A percentile compares a stretch with the other conserved stretches of the same genome.
phyloP scores from a whole-genome alignment of 2,113 vertebrate genomes.

The Scolopax mira region DNA sequence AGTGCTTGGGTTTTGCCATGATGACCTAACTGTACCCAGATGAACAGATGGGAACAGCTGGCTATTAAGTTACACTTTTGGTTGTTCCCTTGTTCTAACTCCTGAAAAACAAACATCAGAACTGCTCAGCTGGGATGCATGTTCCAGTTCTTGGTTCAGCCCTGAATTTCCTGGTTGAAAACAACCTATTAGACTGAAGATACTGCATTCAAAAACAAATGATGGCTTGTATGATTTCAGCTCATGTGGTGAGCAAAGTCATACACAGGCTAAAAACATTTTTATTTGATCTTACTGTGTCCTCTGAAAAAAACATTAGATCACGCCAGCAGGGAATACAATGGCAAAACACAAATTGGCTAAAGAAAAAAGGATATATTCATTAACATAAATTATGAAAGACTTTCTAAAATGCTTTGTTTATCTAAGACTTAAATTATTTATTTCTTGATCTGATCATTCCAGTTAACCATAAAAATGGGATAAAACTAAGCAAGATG shows the following conservation, averaged over 20 bases:
- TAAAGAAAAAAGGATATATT: background rate
- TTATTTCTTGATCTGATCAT: background rate
- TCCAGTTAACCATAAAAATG: background rate
- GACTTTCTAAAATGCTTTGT: background rate
- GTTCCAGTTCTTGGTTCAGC: background rate
- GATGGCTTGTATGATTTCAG: background rate
- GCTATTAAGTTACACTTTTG: background rate
- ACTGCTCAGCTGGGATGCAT: background rate
- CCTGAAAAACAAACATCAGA: background rate
- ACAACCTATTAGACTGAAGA: background rate
- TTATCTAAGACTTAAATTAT: background rate
- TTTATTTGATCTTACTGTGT: background rate
- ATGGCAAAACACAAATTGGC: background rate
- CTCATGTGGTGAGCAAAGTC: background rate
- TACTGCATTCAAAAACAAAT: background rate
- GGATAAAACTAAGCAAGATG: background rate
- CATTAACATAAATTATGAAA: background rate
- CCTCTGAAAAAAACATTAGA: background rate
- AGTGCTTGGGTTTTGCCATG: fast-evolving
- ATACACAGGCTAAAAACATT: background rate
- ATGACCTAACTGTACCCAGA: fast-evolving
- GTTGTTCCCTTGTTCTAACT: background rate
- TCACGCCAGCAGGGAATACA: background rate
- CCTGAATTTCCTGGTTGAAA: background rate
- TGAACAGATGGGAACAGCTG: background rate